phyloP scores from a whole-genome alignment of 2,113 vertebrate species.

The Sapayoa aenigma region DNA sequence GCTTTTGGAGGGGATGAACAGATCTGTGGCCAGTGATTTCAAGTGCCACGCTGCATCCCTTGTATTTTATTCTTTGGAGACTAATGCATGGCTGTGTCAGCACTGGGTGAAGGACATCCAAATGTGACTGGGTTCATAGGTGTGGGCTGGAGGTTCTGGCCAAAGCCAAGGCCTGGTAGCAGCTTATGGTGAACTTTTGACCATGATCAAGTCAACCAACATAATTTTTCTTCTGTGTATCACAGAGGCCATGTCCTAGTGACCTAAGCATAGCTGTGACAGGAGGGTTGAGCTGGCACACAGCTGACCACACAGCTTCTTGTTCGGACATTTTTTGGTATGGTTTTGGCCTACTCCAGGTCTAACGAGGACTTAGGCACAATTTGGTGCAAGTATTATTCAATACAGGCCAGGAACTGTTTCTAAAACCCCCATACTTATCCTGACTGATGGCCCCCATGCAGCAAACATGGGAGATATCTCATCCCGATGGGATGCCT shows the following conservation, averaged over 20 bases:
- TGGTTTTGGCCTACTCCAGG: not conserved
- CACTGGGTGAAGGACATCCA: not conserved
- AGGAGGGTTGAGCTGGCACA: not conserved
- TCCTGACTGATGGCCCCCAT: not conserved
- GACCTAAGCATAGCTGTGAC: not conserved
- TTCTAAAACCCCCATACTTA: not conserved
- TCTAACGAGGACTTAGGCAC: not conserved
- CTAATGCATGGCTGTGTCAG: not conserved
- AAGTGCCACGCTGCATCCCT: not conserved
- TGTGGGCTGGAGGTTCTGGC: not conserved
- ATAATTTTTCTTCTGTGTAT: not conserved
- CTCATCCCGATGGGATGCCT: not conserved
- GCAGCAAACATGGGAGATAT: not conserved
- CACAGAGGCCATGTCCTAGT: not conserved
- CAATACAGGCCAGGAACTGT: not conserved
- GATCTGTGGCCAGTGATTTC: not conserved
- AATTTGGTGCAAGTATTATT: not conserved
- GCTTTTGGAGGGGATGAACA: not conserved
- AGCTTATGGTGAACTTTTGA: not conserved
- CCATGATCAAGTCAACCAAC: not conserved
- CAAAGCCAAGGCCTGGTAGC: not conserved
- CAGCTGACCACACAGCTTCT: not conserved
- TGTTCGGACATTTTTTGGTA: not conserved
- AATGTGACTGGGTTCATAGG: accelerated
- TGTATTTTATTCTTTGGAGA: not conserved